Evolutionary conservation across 2,888 invertebrate genomes (phyloP).

Genomic region (Tetheella fluctuosa): DNA sequence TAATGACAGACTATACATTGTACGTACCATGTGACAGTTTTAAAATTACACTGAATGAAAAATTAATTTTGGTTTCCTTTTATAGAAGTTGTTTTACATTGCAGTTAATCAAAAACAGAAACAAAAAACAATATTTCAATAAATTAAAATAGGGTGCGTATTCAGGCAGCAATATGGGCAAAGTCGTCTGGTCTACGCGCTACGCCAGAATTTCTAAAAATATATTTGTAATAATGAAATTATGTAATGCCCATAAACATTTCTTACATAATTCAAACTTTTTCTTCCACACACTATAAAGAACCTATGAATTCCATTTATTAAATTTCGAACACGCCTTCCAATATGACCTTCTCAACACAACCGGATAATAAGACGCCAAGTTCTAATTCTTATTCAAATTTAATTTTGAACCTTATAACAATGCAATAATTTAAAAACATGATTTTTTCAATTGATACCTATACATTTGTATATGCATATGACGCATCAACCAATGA

Average conservation of each 20-base stretch:
- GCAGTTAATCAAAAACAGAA: neutral
- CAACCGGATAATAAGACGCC: slow-evolving; percentile 23
- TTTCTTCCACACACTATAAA: neutral
- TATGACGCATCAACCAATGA: slow-evolving; percentile 44
- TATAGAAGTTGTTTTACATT: slow-evolving; percentile 5
- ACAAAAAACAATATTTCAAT: too few relatives aligned
- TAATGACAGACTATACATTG: slow-evolving; percentile 47
- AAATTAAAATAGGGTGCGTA: too few relatives aligned
- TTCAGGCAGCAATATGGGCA: neutral
- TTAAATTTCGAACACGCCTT: slow-evolving; percentile 28
- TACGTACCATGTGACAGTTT: slow-evolving; percentile 55
- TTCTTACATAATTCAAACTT: slow-evolving; percentile 13
- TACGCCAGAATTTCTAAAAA: slow-evolving; percentile 3
- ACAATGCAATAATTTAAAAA: slow-evolving; percentile 29
- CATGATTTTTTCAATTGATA: slow-evolving; percentile 6
- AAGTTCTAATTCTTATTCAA: slow-evolving; percentile 31
- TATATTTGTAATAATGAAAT: neutral
- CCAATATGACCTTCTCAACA: slow-evolving; percentile 34
- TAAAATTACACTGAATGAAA: slow-evolving; percentile 56
- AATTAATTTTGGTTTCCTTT: slow-evolving; percentile 47
- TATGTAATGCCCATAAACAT: neutral
- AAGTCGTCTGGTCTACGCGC: neutral
- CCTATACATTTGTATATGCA: slow-evolving; percentile 5
- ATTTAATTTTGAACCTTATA: slow-evolving; percentile 29
- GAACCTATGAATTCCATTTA: slow-evolving; percentile 19